Base-by-base conservation (phyloP, 2,113 vertebrate species). In the Rhynchopsitta pachyrhyncha region DNA sequence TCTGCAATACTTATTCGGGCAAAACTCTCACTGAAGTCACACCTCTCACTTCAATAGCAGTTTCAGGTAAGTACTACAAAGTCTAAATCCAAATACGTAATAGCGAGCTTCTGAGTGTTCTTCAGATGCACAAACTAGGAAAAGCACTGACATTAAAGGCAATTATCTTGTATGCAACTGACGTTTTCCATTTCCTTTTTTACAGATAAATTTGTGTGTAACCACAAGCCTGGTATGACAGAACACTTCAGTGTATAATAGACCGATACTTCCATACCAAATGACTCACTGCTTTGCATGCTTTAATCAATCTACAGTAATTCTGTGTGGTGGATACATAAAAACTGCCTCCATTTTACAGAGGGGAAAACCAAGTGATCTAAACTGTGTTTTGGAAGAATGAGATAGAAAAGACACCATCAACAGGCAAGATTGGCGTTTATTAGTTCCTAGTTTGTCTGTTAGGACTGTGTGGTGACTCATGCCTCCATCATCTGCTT, bases 201-300 rank as follows among this genome's bases (percentile, higher is more conserved):
- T 87, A 87, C 59, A 92, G 77, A 94, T 82, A 79, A 82, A 88
- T 89, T 85, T 91, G 74, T 88, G 79, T 63, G 62, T 28, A 89
- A 92, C 84, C 88, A 70, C 83, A 93, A 91, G 78, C 41, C 37
- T 85, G 23, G 49, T 42, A 87, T 27, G 69, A 88, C 74, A 93
- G 59, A 81, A 90, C 47, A 74, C 74, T 94, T 94, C 86, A 88
- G 57, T 89, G 92, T 87, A 76, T 94, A 93, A 89, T 69, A 70
- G 78, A 92, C 66, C 0, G 1, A 91, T 85, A 77, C 74, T 92
- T 89, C 59, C 68, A 73, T n/a, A 85, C 22, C 10, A 7, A 87
- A 80, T 93, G 93, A 94, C 74, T 96, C 86, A 95, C 41, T 95
- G 49, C 70, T 82, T 92, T 93, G 86, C 83, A 91, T 66, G 49